Base-by-base conservation (phyloP, 2,113 vertebrate species). In the Ammodytes dubius region DNA sequence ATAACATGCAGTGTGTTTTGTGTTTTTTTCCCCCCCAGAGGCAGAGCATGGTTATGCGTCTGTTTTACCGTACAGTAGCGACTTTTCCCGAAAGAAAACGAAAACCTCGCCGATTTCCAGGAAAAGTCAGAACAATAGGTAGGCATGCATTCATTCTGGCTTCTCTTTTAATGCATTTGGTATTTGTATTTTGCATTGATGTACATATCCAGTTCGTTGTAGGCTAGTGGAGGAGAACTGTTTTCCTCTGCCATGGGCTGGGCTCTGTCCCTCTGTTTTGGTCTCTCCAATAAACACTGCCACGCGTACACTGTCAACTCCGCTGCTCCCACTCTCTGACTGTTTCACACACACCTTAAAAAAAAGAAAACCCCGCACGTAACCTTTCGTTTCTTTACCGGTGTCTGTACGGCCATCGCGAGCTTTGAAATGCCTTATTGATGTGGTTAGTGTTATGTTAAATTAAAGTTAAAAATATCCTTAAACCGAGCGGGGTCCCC, bases 31-130 rank as follows among this genome's bases (percentile, higher is more conserved):
- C 92, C 94, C 94, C 76, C 89, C 93, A 99, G 98, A 98, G 94
- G 98, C 98, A 93, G 98, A 99, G 91, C 98, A 99, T 92, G 98
- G 98, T 89, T 99, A 99, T 92, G 98, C 98, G 67, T 98, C 98
- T 82, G 97, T 97, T 93, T 96, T 99, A 94, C 98, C 98, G 67
- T 99, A 96, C 95, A 96, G 96, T 90, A 97, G 94, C 87, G 97
- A 98, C 95, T 97, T 96, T 91, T 95, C 96, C 95, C 92, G 96
- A 94, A 98, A 99, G 96, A 99, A 98, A 96, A 96, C 96, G 94
- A 99, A 98, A 97, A 89, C 96, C 61, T 95, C 96, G 82, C 86
- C 96, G 91, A 95, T 98, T 89, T 96, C 96, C 95, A 96, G 97
- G 95, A 99, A 98, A 96, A 90, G 95, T 92, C 97, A 94, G 90